Percentiles rank a stretch among this genome's conserved stretches.
phyloP scores from a whole-genome alignment of 2,113 vertebrate species.

The Hiodon tergisus region DNA sequence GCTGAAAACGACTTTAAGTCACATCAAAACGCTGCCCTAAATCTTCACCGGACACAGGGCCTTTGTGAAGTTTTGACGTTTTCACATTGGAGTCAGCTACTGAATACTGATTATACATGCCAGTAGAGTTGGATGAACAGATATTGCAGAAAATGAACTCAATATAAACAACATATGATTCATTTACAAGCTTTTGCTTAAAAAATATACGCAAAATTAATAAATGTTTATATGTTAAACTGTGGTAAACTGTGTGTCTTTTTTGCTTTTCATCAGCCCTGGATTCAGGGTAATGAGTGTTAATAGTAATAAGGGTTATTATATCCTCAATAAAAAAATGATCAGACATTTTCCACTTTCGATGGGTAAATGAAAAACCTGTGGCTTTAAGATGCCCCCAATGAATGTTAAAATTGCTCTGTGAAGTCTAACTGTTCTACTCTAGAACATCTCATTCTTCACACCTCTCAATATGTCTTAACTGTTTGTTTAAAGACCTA shows the following conservation, averaged over 20 bases:
- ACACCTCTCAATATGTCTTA: conserved; percentile 25
- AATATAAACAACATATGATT: no score
- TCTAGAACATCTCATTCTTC: conserved; percentile 17
- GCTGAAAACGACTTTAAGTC: no score
- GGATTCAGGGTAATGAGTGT: conserved; percentile 49
- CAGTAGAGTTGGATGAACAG: no score
- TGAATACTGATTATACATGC: no score
- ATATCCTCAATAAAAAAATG: conserved; percentile 50
- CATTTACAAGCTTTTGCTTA: no score
- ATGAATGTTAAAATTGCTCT: conserved; percentile 44
- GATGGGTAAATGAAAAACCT: conserved; percentile 61
- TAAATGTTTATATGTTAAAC: conserved; percentile 46
- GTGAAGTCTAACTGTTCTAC: conserved; percentile 16
- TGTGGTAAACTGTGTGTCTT: conserved; percentile 51
- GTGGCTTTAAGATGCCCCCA: conserved; percentile 41
- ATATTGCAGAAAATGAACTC: no score
- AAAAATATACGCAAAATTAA: conserved; percentile 23
- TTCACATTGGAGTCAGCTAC: no score
- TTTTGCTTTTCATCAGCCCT: conserved; percentile 18
- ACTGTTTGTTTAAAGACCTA: conserved; percentile 45
- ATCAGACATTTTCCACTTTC: conserved; percentile 43
- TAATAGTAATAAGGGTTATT: conserved; percentile 57
- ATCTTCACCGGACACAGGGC: no score
- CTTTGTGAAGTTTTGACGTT: no score
- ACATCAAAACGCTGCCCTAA: no score